Evolutionary conservation across 2,113 vertebrate species (phyloP), one percentile per base, ranked within the genome.

Genomic region (Triplophysa siluroides): DNA sequence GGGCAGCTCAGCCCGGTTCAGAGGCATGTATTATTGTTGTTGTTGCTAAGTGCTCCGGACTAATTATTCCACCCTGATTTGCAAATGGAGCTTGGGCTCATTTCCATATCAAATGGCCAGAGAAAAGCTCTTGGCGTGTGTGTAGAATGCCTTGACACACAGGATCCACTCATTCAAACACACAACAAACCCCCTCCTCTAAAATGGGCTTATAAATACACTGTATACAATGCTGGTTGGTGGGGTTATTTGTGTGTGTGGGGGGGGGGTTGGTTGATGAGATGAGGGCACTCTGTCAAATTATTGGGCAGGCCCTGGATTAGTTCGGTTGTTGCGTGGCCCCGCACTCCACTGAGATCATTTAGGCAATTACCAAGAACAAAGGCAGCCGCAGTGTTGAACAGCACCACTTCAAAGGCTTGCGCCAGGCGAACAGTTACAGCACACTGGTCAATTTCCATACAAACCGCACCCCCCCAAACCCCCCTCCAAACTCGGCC

Each of bases 311-410:
- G 89, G 88, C 90, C 85, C 87, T 88, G 89, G 91, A 93, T 94
- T 93, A 91, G 90, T 88, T 90, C 84, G 86, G 89, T 90, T 93
- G 93, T 91, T 91, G 84, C 88, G 83, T 89, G 88, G 88, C 82
- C 87, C 90, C 2, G 71, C 81, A 83, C 91, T 93, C 91, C 92
- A 83, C 79, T 84, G 93, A 94, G 93, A 93, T 92, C 93, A 92
- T 93, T 94, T 94, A 94, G 90, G 91, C 91, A 94, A 94, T 94
- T 94, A 94, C 87, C 90, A 92, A 93, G 93, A 94, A 94, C 92
- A 94, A 93, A 93, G 92, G 85, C 72, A 84, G 88, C 87, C 85
- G 87, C 86, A 87, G 89, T 85, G 91, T 85, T 82, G 87, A 91
- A 91, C 91, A 91, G 90, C 91, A 88, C 70, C 89, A 93, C 93